These are phyloP conservation scores for Tridacna crocea DNA, from an alignment of 2,888 invertebrate species.

Conservation along the genomic window DNA sequence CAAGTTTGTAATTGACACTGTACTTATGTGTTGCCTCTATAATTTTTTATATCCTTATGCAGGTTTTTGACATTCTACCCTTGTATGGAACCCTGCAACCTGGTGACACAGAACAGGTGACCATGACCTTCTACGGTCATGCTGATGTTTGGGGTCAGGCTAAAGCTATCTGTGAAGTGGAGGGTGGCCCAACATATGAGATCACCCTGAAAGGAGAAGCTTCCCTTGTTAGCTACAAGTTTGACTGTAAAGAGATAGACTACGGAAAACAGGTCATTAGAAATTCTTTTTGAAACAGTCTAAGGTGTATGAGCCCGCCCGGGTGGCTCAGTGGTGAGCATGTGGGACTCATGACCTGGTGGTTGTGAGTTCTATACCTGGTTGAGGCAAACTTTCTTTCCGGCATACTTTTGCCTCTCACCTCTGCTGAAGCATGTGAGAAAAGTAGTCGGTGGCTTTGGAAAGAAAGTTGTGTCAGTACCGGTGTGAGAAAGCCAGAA, in stretches of 20 bases:
- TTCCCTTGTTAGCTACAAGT: conserved; percentile 82
- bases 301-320: no score
- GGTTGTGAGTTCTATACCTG: no score
- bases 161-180: conserved; percentile 83
- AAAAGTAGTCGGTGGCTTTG: background rate
- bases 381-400: no score
- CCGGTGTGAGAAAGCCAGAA: no score
- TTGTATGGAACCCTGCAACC: conserved; percentile 83
- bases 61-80: conserved; percentile 84
- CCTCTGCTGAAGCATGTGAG: background rate
- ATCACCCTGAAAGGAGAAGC: conserved; percentile 82
- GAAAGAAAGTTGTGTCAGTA: background rate
- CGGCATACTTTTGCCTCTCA: background rate
- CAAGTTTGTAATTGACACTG: background rate
- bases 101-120: conserved; percentile 83
- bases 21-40: no score
- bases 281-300: background rate
- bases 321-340: no score
- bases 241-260: conserved; percentile 82
- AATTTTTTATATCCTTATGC: conserved; percentile 2
- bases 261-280: conserved; percentile 81
- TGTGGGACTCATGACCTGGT: no score
- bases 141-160: conserved; percentile 82
- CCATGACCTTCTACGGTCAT: conserved; percentile 84
- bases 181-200: conserved; percentile 84